Percentiles rank a stretch among this genome's conserved stretches.
phyloP scores from a whole-genome alignment of 2,888 invertebrate genomes.

The Dryocosmus kuriphilus region DNA sequence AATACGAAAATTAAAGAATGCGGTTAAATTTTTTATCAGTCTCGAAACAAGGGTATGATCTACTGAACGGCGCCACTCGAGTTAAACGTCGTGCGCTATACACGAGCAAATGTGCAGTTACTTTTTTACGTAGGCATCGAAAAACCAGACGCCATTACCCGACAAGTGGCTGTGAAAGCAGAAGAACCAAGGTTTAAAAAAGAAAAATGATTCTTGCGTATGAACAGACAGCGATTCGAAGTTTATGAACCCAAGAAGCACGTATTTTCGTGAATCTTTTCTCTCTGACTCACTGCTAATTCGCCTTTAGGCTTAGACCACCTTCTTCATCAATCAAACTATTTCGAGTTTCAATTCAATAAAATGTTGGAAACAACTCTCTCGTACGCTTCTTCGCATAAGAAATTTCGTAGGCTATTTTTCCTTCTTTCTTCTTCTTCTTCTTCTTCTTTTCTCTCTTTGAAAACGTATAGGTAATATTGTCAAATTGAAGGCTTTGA shows the following conservation, averaged over 20 bases:
- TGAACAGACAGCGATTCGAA: slow-evolving; percentile 1
- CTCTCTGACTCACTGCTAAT: neutral
- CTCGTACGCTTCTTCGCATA: no score
- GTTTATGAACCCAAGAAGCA: neutral
- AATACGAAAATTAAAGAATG: slow-evolving; percentile 29
- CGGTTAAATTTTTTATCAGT: slow-evolving; percentile 28
- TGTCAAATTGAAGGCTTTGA: no score
- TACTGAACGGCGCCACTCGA: slow-evolving; percentile 29
- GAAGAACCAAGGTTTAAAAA: slow-evolving; percentile 8
- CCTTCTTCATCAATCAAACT: slow-evolving; percentile 19
- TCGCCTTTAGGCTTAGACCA: neutral
- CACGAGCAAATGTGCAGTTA: slow-evolving; percentile 30
- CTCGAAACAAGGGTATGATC: slow-evolving; percentile 24
- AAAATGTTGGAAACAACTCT: no score
- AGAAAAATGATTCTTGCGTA: neutral
- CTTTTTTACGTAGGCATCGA: slow-evolving; percentile 31
- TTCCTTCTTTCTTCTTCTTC: no score
- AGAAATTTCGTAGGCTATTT: no score
- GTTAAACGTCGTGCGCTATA: slow-evolving; percentile 21
- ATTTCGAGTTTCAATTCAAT: neutral
- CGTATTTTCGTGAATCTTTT: neutral
- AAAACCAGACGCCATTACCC: slow-evolving; percentile 31
- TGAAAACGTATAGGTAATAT: no score
- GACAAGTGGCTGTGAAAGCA: slow-evolving; percentile 23
- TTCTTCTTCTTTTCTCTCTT: no score